These are phyloP conservation scores for Hyaena hyaena DNA, from an alignment of 2,113 vertebrate genomes.

Conservation along the genomic window DNA sequence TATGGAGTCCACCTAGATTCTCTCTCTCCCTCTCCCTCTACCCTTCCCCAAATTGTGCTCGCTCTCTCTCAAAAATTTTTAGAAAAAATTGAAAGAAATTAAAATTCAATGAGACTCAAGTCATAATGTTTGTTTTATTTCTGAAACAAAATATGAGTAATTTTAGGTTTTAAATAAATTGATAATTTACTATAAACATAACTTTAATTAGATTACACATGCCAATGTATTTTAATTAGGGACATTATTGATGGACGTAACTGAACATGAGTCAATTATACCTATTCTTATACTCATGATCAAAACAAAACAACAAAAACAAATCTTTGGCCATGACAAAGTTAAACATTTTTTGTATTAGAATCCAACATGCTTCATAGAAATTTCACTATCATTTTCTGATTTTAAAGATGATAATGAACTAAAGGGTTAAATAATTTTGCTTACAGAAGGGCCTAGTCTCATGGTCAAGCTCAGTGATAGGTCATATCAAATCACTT, in stretches of 20 bases:
- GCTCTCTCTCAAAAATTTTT: too few relatives aligned
- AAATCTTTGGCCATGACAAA: neutral
- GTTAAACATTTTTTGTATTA: neutral
- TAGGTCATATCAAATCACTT: neutral
- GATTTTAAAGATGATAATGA: conserved; percentile 27
- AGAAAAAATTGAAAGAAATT: neutral
- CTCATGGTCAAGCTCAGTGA: neutral
- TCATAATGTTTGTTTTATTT: neutral
- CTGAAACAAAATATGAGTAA: conserved; percentile 17
- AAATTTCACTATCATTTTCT: conserved; percentile 15
- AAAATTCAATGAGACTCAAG: conserved; percentile 19
- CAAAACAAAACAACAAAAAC: conserved; percentile 41
- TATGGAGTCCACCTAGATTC: too few relatives aligned
- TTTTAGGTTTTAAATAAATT: neutral
- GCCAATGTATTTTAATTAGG: conserved; percentile 17
- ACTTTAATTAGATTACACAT: conserved; percentile 38
- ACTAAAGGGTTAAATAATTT: neutral
- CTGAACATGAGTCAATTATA: conserved; percentile 39
- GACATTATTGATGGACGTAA: neutral
- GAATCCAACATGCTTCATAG: neutral
- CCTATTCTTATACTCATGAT: neutral
- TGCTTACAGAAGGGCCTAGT: neutral
- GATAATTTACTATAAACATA: conserved; percentile 18
- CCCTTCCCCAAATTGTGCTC: too few relatives aligned
- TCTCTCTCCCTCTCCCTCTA: too few relatives aligned